Percentiles rank a stretch among this genome's conserved stretches.
These are phyloP conservation scores for Eulemur albifrons DNA, from an alignment of 2,797 vertebrate species.

Conservation along the genomic window DNA sequence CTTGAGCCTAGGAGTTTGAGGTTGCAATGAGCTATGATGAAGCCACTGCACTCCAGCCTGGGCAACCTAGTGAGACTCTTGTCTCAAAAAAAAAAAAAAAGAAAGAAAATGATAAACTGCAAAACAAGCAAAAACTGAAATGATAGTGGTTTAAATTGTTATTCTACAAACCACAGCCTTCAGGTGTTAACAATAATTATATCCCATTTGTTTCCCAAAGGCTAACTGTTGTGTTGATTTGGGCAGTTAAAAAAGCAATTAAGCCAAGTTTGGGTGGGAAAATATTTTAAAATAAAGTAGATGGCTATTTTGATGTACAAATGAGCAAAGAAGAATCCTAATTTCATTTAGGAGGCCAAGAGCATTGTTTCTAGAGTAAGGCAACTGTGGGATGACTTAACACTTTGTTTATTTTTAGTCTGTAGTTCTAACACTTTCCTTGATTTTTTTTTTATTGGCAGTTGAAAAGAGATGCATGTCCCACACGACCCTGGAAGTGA, in stretches of 20 bases:
- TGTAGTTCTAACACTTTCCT: conserved; percentile 53
- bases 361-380: conserved; percentile 38
- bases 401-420: background rate
- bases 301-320: background rate
- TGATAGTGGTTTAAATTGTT: background rate
- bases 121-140: conserved; percentile 31
- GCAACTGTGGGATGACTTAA: background rate
- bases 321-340: background rate
- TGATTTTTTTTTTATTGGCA: conserved; percentile 48
- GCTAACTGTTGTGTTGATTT: background rate
- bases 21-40: background rate
- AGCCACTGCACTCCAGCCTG: background rate
- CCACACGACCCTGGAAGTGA: conserved; percentile 45
- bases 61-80: background rate
- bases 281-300: background rate
- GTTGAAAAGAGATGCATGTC: conserved; percentile 44
- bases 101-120: background rate
- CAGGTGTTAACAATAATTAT: background rate
- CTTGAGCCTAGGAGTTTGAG: background rate
- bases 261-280: background rate
- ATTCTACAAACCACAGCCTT: background rate
- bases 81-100: background rate
- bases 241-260: background rate
- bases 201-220: background rate
- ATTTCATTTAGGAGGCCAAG: background rate